Percentiles rank a stretch among this genome's conserved stretches.
phyloP scores from a whole-genome alignment of 2,888 invertebrate genomes.

The Ophioninae sp. region DNA sequence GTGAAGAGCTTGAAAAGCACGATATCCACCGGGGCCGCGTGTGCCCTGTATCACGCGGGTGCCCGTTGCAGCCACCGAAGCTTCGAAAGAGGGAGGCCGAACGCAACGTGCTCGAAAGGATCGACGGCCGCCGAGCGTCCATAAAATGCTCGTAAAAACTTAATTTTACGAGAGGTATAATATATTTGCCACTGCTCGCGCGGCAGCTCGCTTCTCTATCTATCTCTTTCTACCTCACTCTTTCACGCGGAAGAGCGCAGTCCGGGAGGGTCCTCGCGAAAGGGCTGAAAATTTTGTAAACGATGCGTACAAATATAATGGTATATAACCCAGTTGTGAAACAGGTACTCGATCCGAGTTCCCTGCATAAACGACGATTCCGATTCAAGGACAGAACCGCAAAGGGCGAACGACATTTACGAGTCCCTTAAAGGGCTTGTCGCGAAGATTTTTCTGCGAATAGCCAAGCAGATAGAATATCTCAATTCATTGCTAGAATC shows the following conservation, averaged over 20 bases:
- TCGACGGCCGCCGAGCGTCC: slow-evolving; percentile 78
- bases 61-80: slow-evolving; percentile 51
- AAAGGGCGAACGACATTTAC: not conserved
- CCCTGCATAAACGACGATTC: slow-evolving; percentile 19
- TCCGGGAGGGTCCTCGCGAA: slow-evolving; percentile 19
- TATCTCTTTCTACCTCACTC: slow-evolving; percentile 56
- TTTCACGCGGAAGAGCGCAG: slow-evolving; percentile 43
- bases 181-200: slow-evolving; percentile 79
- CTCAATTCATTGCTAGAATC: not conserved
- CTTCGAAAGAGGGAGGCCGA: slow-evolving; percentile 49
- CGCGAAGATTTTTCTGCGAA: not conserved
- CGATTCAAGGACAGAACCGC: slow-evolving; percentile 22
- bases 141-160: slow-evolving; percentile 82
- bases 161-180: slow-evolving; percentile 81
- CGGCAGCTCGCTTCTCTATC: slow-evolving; percentile 51
- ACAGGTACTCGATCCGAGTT: slow-evolving; percentile 45
- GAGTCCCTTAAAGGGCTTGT: slow-evolving; percentile 6
- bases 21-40: slow-evolving; percentile 37
- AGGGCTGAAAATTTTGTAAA: slow-evolving; percentile 62
- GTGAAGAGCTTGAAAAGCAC: slow-evolving; percentile 41
- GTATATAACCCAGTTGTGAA: slow-evolving; percentile 36
- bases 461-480: not conserved
- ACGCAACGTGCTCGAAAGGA: slow-evolving; percentile 68
- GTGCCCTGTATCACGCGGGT: slow-evolving; percentile 53
- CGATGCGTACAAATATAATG: slow-evolving; percentile 50